These are phyloP conservation scores for Coreius guichenoti DNA, from an alignment of 2,797 vertebrate species.

Conservation along the genomic window DNA sequence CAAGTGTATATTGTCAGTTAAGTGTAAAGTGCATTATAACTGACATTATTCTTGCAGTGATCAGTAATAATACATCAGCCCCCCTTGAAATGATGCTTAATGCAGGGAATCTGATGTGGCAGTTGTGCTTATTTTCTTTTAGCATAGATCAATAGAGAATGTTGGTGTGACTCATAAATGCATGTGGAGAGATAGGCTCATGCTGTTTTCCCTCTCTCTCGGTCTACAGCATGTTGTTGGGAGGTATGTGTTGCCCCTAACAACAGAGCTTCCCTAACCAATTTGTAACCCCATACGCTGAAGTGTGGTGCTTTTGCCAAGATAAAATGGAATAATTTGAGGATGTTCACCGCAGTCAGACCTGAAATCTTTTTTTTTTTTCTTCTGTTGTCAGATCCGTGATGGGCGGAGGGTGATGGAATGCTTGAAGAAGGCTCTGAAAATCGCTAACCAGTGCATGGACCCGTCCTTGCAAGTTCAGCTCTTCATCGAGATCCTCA, in stretches of 20 bases:
- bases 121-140: conserved; percentile 29
- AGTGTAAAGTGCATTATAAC: background rate
- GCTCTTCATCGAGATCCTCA: conserved; percentile 99
- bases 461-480: conserved; percentile 98
- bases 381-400: conserved; percentile 83
- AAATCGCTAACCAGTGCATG: conserved; percentile 99
- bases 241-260: conserved; percentile 52
- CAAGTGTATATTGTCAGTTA: background rate
- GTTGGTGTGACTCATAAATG: conserved; percentile 11
- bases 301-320: background rate
- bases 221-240: conserved; percentile 5
- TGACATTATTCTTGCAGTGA: background rate
- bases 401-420: conserved; percentile 98
- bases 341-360: background rate
- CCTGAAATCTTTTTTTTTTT: background rate
- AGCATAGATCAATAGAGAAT: conserved; percentile 17
- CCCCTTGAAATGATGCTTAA: background rate
- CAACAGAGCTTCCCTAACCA: conserved; percentile 35
- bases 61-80: background rate
- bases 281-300: background rate
- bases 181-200: conserved; percentile 1
- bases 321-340: conserved; percentile 23
- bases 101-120: background rate
- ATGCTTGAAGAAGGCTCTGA: conserved; percentile 97
- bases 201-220: conserved; percentile 25